Conservation (phyloP, 2,113 vertebrate species). For the Carlito syrichta region DNA sequence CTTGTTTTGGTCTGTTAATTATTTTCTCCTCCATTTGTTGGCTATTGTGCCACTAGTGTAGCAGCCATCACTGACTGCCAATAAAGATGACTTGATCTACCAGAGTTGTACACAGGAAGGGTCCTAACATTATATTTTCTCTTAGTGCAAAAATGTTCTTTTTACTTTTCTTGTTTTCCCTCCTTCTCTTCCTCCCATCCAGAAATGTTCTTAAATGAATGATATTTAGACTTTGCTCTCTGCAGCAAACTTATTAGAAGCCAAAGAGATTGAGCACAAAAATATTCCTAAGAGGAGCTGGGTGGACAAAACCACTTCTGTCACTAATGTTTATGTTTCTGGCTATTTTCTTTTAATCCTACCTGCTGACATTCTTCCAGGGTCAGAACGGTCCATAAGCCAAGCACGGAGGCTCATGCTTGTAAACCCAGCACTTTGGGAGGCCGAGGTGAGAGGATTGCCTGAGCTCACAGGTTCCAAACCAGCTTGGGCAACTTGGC, state of each 20-base stretch:
- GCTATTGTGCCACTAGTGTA: slow-evolving; percentile 31
- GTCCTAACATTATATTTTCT: slow-evolving; percentile 1
- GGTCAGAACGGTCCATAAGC: not conserved
- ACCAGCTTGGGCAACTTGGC: no score
- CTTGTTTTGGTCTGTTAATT: not conserved
- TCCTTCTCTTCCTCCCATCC: not conserved
- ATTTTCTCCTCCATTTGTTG: not conserved
- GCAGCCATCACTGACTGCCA: slow-evolving; percentile 22
- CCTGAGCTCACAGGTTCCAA: no score
- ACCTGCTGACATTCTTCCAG: not conserved
- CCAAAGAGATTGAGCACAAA: not conserved
- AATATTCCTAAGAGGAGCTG: not conserved
- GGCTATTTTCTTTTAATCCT: not conserved
- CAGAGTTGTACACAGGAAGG: slow-evolving; percentile 34
- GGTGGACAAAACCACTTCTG: not conserved
- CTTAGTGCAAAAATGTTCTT: not conserved
- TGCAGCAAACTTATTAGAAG: not conserved
- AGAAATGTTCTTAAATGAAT: slow-evolving; percentile 11
- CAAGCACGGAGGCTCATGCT: no score
- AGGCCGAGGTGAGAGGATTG: no score
- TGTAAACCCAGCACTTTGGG: no score
- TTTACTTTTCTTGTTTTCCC: not conserved
- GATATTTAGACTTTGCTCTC: not conserved
- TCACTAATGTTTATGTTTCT: not conserved
- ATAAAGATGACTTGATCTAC: slow-evolving; percentile 39